phyloP scores from a whole-genome alignment of 2,888 invertebrate genomes.

The Slavum lentiscoides region DNA sequence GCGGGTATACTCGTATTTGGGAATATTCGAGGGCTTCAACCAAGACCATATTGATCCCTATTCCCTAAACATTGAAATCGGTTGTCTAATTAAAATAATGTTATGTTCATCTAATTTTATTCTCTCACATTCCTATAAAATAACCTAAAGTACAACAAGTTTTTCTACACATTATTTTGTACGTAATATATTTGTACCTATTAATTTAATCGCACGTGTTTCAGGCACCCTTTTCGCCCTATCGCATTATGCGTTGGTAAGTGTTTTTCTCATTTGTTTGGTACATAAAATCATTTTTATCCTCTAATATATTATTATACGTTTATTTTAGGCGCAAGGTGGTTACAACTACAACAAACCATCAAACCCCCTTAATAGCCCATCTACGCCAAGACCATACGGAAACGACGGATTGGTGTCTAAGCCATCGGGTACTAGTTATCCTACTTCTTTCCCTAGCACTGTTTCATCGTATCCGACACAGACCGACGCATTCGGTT shows the following conservation, averaged over 20 bases:
- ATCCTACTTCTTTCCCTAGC: slow-evolving; percentile 31
- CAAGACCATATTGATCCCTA: neutral
- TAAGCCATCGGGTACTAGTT: slow-evolving; percentile 25
- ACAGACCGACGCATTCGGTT: slow-evolving; percentile 30
- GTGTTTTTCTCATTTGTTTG: neutral
- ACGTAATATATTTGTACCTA: neutral
- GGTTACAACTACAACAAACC: slow-evolving; percentile 79
- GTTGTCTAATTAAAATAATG: neutral
- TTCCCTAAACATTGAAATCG: neutral
- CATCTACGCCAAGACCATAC: slow-evolving; percentile 48
- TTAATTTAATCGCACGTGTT: neutral
- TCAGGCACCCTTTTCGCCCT: slow-evolving; percentile 32
- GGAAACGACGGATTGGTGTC: slow-evolving; percentile 15
- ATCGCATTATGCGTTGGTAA: slow-evolving; percentile 16
- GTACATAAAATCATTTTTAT: neutral
- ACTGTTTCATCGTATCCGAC: slow-evolving; percentile 32
- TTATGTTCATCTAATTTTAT: neutral
- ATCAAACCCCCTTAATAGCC: slow-evolving; percentile 64
- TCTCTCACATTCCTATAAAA: neutral
- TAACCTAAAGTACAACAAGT: too few relatives aligned
- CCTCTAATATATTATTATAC: neutral
- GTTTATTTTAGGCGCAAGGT: slow-evolving; percentile 66
- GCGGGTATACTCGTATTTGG: slow-evolving; percentile 10
- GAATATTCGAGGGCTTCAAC: neutral
- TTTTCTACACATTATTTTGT: neutral